Evolutionary conservation across 2,797 vertebrate genomes (phyloP).

Genomic region (Hypotaenidia philippensis): DNA sequence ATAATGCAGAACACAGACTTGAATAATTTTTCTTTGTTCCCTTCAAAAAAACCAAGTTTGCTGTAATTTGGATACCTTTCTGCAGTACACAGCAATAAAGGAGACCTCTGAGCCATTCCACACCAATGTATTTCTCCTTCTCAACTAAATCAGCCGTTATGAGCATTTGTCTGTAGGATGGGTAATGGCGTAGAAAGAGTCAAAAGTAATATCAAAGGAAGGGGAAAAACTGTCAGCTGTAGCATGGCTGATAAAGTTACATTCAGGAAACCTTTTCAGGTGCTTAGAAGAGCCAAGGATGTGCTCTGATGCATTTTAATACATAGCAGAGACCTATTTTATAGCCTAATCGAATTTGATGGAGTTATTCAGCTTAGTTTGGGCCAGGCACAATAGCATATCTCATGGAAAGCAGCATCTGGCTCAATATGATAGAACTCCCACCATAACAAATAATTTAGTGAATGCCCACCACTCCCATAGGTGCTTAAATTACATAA

Average conservation of each 20-base stretch:
- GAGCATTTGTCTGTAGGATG: not conserved
- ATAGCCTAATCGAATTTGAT: conserved; percentile 17
- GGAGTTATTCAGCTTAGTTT: conserved; percentile 29
- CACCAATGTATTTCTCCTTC: not conserved
- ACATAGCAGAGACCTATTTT: conserved; percentile 31
- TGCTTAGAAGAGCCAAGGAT: conserved; percentile 21
- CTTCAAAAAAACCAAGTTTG: not conserved
- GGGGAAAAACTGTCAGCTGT: not conserved
- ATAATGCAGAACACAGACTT: not conserved
- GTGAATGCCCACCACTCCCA: conserved; percentile 22
- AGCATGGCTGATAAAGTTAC: conserved; percentile 31
- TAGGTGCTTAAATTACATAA: conserved; percentile 36
- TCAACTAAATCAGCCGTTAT: not conserved
- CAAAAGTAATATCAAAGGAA: conserved; percentile 9
- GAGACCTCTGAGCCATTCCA: not conserved
- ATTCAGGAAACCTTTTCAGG: conserved; percentile 19
- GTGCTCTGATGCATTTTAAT: conserved; percentile 37
- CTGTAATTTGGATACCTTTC: not conserved
- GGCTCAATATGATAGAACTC: conserved; percentile 30
- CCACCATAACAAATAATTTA: conserved; percentile 40
- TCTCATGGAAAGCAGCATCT: conserved; percentile 40
- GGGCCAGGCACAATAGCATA: conserved; percentile 15
- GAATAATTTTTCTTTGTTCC: not conserved
- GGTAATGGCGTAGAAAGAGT: conserved; percentile 41
- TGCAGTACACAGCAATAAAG: not conserved